phyloP scores from a whole-genome alignment of 2,888 invertebrate species.

The Troilus luridus region DNA sequence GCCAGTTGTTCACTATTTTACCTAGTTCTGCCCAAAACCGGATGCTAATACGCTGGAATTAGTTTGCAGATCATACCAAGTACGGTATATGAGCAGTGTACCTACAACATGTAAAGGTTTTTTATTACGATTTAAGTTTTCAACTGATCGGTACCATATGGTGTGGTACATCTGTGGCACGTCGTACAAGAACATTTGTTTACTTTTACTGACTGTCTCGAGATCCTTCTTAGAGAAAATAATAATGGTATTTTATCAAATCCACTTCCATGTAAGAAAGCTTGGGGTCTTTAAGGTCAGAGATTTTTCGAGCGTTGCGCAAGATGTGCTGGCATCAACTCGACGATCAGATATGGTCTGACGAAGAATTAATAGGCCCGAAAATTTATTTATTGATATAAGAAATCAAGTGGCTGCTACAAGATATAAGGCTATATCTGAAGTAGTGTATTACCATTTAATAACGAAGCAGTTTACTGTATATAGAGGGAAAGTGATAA shows the following conservation, averaged over 20 bases:
- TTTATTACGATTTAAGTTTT: not conserved
- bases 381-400: not conserved
- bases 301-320: not conserved
- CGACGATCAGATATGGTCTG: not conserved
- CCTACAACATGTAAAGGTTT: not conserved
- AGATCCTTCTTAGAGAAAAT: not conserved
- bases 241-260: too few relatives aligned
- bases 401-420: not conserved
- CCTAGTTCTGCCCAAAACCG: not conserved
- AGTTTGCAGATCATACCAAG: not conserved
- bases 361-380: not conserved
- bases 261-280: not conserved
- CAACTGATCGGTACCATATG: not conserved
- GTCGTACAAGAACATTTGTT: not conserved
- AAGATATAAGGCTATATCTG: not conserved
- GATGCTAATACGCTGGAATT: not conserved
- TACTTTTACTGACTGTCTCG: not conserved
- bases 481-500: conserved; percentile 20
- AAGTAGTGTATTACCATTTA: not conserved
- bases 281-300: not conserved
- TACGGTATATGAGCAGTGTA: not conserved
- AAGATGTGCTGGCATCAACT: not conserved
- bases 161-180: not conserved
- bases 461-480: conserved; percentile 2
- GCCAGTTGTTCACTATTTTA: not conserved